These are phyloP conservation scores for Ammodytes dubius DNA, from an alignment of 2,113 vertebrate species.

Conservation along the genomic window DNA sequence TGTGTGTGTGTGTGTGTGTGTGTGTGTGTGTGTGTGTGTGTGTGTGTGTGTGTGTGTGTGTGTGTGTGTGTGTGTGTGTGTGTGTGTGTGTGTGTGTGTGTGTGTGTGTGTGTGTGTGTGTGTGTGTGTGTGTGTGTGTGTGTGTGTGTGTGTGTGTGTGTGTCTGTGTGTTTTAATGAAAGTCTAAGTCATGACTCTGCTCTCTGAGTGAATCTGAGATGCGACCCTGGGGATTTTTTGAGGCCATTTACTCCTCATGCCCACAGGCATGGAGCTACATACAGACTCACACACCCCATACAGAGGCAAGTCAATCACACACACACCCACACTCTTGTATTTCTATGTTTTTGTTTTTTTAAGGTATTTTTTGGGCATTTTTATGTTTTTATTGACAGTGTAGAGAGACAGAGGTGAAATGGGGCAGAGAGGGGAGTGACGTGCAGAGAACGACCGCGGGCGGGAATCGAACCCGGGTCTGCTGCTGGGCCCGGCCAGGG, in stretches of 20 bases:
- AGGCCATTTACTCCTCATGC: conserved; percentile 70
- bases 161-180: conserved; percentile 54
- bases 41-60: conserved; percentile 10
- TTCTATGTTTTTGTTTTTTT: too few species aligned
- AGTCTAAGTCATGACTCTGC: conserved; percentile 68
- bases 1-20: background rate
- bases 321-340: conserved; percentile 9
- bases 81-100: background rate
- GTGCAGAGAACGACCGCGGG: too few species aligned
- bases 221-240: conserved; percentile 64
- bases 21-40: background rate
- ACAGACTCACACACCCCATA: conserved; percentile 22
- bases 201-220: conserved; percentile 73
- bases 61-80: conserved; percentile 1
- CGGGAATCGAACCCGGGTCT: too few species aligned
- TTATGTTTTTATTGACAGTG: too few species aligned
- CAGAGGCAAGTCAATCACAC: conserved; percentile 10
- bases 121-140: conserved; percentile 7
- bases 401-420: too few species aligned
- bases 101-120: background rate
- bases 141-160: background rate
- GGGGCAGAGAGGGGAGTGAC: too few species aligned
- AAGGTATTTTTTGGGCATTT: too few species aligned
- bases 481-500: too few species aligned
- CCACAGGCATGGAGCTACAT: conserved; percentile 45